Percentiles rank a stretch among this genome's conserved stretches.
Evolutionary conservation across 30 jellyfish, hydroid and myxozoan genomes (phyloP).

Genomic region (Cassiopea xamachana): DNA sequence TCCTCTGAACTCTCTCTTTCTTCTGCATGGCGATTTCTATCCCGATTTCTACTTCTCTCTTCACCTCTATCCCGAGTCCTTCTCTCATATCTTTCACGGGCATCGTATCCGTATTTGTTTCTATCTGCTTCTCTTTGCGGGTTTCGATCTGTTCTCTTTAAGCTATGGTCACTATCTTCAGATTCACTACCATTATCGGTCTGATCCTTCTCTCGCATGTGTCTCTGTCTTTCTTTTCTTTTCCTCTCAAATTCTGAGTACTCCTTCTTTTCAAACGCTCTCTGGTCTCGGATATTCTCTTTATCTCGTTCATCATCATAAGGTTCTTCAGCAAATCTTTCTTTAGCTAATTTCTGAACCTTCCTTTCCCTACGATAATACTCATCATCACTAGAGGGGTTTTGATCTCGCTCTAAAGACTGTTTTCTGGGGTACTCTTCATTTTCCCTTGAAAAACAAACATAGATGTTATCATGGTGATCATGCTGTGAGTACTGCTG

Average conservation of each 20-base stretch:
- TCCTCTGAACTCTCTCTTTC: conserved; percentile 7
- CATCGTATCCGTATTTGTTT: conserved; percentile 2
- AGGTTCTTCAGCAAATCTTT: neutral
- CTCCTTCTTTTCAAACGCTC: neutral
- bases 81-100: conserved; percentile 20
- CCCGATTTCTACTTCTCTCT: conserved; percentile 15
- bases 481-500: too few species aligned
- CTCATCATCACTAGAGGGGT: conserved; percentile 12
- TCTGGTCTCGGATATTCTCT: conserved; percentile 2
- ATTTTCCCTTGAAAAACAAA: neutral
- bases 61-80: conserved; percentile 3
- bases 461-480: too few species aligned
- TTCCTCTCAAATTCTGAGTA: conserved; percentile 1
- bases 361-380: conserved; percentile 12
- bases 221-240: neutral
- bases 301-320: conserved; percentile 7
- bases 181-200: neutral
- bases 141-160: neutral
- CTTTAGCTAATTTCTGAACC: conserved; percentile 3
- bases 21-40: neutral
- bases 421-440: neutral
- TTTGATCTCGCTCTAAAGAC: neutral
- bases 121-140: conserved; percentile 9
- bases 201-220: neutral
- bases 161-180: conserved; percentile 8